A percentile compares a stretch with the other conserved stretches of the same genome.
phyloP scores from a whole-genome alignment of 1,140 invertebrate genomes.

The Onthophagus taurus region DNA sequence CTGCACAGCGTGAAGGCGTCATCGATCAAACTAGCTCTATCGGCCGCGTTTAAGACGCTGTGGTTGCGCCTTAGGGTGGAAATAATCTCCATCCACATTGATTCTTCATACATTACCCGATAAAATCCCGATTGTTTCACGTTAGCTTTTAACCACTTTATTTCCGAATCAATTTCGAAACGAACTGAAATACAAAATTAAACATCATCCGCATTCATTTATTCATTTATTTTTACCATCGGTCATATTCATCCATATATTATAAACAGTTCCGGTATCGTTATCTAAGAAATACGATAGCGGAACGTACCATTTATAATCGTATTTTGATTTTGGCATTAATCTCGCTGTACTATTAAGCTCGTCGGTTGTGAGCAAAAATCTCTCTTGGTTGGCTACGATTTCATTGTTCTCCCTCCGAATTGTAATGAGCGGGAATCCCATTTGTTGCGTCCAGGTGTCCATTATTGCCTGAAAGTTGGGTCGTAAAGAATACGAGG shows the following conservation, averaged over 20 bases:
- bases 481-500: too few relatives aligned
- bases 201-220: slow-evolving; percentile 11
- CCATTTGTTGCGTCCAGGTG: slow-evolving; percentile 78
- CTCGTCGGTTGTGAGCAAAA: slow-evolving; percentile 40
- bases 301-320: slow-evolving; percentile 69
- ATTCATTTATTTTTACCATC: slow-evolving; percentile 45
- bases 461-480: slow-evolving; percentile 66
- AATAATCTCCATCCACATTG: slow-evolving; percentile 67
- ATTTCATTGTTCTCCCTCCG: slow-evolving; percentile 50
- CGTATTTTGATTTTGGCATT: slow-evolving; percentile 31
- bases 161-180: slow-evolving; percentile 51
- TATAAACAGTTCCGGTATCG: slow-evolving; percentile 36
- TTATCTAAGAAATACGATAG: slow-evolving; percentile 61
- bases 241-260: slow-evolving; percentile 66
- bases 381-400: slow-evolving; percentile 49
- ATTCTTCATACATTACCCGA: slow-evolving; percentile 72
- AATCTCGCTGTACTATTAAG: slow-evolving; percentile 30
- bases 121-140: slow-evolving; percentile 81
- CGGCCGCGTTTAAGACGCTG: slow-evolving; percentile 55
- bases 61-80: slow-evolving; percentile 58
- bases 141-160: slow-evolving; percentile 78
- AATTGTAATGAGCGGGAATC: slow-evolving; percentile 62
- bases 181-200: slow-evolving; percentile 42
- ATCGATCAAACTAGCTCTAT: slow-evolving; percentile 65
- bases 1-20: slow-evolving; percentile 67